A percentile compares a stretch with the other conserved stretches of the same genome.
These are phyloP conservation scores for Penaeus monodon DNA, from an alignment of 2,888 invertebrate species.

Conservation along the genomic window DNA sequence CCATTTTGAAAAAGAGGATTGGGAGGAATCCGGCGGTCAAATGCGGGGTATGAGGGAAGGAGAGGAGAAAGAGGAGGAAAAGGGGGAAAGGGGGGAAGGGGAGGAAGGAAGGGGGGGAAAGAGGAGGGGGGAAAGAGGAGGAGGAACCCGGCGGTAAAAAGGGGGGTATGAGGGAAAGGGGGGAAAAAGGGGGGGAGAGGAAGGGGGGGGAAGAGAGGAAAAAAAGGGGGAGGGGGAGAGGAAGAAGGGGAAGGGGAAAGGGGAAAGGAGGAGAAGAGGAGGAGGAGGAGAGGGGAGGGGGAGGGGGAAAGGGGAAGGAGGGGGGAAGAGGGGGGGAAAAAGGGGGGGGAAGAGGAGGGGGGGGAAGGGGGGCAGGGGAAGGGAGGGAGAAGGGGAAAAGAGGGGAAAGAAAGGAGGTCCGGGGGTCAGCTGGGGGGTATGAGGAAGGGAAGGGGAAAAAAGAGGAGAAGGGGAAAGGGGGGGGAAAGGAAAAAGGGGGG, in stretches of 20 bases:
- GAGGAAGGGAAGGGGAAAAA: too few species aligned
- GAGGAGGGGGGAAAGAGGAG: background rate
- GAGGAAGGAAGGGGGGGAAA: background rate
- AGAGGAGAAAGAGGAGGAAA: background rate
- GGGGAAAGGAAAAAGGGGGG: too few species aligned
- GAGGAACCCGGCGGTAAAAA: constrained; percentile 9
- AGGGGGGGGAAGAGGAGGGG: background rate
- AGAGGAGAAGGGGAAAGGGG: too few species aligned
- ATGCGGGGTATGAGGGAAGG: constrained; percentile 5
- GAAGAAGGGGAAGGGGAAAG: background rate
- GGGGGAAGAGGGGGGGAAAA: background rate
- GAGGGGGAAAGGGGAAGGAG: too few species aligned
- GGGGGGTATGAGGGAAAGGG: background rate
- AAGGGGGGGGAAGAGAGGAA: background rate
- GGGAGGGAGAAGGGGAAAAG: background rate
- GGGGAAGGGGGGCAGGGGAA: constrained; percentile 2
- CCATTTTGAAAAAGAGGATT: constrained; percentile 40
- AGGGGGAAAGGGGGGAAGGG: background rate
- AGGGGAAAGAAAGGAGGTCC: too few species aligned
- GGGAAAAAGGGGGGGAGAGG: background rate
- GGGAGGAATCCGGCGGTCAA: constrained; percentile 8
- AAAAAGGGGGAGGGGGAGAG: background rate
- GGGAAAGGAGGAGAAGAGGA: background rate
- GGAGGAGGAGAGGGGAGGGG: too few species aligned
- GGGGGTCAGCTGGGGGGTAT: too few species aligned